phyloP scores from a whole-genome alignment of 2,888 invertebrate species.

The Trichopria drosophilae region DNA sequence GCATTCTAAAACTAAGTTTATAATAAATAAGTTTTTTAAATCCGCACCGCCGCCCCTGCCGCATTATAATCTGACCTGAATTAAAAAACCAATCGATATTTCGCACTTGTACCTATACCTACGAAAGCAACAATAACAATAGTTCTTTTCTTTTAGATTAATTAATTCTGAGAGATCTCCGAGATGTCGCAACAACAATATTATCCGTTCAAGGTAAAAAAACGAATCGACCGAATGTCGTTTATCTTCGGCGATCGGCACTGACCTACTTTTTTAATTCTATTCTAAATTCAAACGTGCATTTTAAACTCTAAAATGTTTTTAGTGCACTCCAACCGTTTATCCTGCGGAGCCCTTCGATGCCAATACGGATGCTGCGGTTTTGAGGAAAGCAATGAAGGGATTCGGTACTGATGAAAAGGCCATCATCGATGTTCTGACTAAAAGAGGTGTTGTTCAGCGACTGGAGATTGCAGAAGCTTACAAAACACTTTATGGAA shows the following conservation, averaged over 20 bases:
- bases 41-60: too few species aligned
- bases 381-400: constrained; percentile 88
- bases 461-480: constrained; percentile 86
- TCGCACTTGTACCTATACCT: too few species aligned
- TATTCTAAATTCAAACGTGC: not conserved
- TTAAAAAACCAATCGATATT: too few species aligned
- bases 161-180: constrained; percentile 38
- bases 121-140: not conserved
- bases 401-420: constrained; percentile 91
- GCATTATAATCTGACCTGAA: too few species aligned
- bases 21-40: too few species aligned
- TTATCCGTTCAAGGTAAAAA: constrained; percentile 88
- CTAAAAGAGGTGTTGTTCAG: constrained; percentile 86
- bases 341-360: constrained; percentile 86
- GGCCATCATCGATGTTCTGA: constrained; percentile 86
- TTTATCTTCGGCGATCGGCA: constrained; percentile 7
- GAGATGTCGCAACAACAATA: constrained; percentile 80
- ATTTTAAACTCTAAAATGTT: not conserved
- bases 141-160: constrained; percentile 20
- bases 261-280: constrained; percentile 17
- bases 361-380: constrained; percentile 80
- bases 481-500: constrained; percentile 89
- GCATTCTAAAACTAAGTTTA: too few species aligned
- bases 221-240: constrained; percentile 52
- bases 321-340: constrained; percentile 83